A percentile compares a stretch with the other conserved stretches of the same genome.
Conservation (phyloP, 2,113 vertebrate genomes). For the Pterocles burchelli region DNA sequence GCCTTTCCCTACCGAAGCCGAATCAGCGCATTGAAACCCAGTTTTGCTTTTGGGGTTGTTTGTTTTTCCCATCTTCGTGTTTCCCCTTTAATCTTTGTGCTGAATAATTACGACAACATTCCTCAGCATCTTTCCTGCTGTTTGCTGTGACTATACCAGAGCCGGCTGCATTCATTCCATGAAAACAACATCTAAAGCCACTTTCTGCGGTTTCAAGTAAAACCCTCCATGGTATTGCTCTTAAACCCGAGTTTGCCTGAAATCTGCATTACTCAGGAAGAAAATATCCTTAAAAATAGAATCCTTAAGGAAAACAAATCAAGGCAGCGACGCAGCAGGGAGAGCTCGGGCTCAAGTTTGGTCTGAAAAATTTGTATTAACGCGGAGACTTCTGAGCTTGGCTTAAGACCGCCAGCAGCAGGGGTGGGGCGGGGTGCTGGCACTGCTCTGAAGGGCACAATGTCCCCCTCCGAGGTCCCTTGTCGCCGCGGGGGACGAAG, state of each 20-base stretch:
- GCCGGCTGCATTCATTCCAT: not conserved
- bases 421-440: not conserved
- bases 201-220: not conserved
- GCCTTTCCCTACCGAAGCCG: not conserved
- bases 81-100: constrained; percentile 28
- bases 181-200: not conserved
- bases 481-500: not conserved
- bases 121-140: constrained; percentile 41
- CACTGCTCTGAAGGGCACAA: not conserved
- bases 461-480: no score
- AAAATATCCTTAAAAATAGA: not conserved
- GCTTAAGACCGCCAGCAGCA: not conserved
- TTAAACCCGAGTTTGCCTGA: not conserved
- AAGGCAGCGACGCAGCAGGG: accelerated
- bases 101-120: constrained; percentile 36
- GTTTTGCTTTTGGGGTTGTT: not conserved
- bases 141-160: constrained; percentile 27
- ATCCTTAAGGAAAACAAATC: not conserved
- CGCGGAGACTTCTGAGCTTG: not conserved
- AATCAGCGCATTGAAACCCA: not conserved
- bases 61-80: not conserved
- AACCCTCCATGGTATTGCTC: accelerated
- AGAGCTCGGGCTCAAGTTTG: not conserved
- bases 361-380: not conserved
- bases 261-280: not conserved